Evolutionary conservation across 2,888 invertebrate species (phyloP).

Genomic region (Zygaena filipendulae): DNA sequence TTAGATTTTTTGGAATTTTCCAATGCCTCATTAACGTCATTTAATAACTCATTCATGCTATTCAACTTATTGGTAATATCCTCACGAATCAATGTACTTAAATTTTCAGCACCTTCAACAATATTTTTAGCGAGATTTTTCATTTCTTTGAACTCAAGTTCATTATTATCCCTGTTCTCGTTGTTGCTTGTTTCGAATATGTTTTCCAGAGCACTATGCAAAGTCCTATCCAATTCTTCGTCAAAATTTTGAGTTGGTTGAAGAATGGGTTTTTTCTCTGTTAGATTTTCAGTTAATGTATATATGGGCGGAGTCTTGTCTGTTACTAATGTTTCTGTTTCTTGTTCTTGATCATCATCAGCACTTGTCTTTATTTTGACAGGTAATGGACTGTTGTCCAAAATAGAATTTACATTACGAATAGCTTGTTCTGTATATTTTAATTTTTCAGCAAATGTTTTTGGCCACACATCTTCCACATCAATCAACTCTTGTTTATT

Average conservation of each 20-base stretch:
- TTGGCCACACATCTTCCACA: conserved; percentile 29
- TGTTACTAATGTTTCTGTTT: background rate
- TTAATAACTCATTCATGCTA: conserved; percentile 55
- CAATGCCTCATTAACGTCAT: conserved; percentile 52
- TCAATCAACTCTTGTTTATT: conserved; percentile 17
- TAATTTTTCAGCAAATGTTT: conserved; percentile 35
- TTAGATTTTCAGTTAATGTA: conserved; percentile 1
- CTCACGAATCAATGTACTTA: conserved; percentile 49
- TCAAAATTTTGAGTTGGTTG: conserved; percentile 24
- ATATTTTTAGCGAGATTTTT: conserved; percentile 45
- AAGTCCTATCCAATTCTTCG: conserved; percentile 36
- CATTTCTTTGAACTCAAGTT: conserved; percentile 50
- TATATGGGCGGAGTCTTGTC: background rate
- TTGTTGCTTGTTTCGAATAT: conserved; percentile 32
- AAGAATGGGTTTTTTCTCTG: conserved; percentile 5
- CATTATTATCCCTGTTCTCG: conserved; percentile 33
- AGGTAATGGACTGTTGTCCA: conserved; percentile 18
- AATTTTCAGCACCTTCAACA: conserved; percentile 53
- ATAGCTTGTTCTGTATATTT: conserved; percentile 41
- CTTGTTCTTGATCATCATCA: conserved; percentile 1
- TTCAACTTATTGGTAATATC: conserved; percentile 61
- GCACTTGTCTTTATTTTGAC: conserved; percentile 3
- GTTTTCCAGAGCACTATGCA: conserved; percentile 35
- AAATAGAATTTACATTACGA: conserved; percentile 33
- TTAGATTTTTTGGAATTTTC: conserved; percentile 53